phyloP scores from a whole-genome alignment of 2,113 vertebrate species.

The Phaethon lepturus region DNA sequence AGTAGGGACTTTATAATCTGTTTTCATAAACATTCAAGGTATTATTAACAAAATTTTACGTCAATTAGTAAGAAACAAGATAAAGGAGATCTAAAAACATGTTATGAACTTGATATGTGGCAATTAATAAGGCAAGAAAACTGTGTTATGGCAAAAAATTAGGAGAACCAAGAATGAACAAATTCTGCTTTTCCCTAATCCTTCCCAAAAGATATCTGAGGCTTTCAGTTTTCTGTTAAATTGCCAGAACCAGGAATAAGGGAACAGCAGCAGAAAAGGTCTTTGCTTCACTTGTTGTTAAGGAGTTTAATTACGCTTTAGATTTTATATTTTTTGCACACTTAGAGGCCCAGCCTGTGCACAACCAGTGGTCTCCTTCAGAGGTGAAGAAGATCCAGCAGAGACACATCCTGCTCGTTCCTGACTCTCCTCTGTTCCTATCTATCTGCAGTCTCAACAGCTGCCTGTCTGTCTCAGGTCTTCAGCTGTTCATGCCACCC shows the following conservation, averaged over 20 bases:
- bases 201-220: not conserved
- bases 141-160: not conserved
- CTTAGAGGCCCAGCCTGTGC: not conserved
- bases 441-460: not conserved
- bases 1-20: not conserved
- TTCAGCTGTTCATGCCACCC: not conserved
- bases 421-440: not conserved
- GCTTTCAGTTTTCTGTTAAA: not conserved
- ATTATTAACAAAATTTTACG: not conserved
- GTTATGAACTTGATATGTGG: not conserved
- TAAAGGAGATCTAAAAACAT: not conserved
- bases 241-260: not conserved
- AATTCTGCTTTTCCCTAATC: not conserved
- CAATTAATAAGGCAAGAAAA: not conserved
- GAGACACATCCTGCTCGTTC: rapidly evolving
- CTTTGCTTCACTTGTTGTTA: not conserved
- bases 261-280: not conserved
- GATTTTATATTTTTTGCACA: not conserved
- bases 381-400: not conserved
- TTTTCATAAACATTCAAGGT: not conserved
- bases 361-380: not conserved
- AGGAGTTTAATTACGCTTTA: not conserved
- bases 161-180: not conserved
- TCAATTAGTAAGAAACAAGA: not conserved
- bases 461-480: not conserved